Percentiles rank a stretch among this genome's conserved stretches.
Evolutionary conservation across 2,797 vertebrate genomes (phyloP).

Genomic region (Pteronotus mesoamericanus): DNA sequence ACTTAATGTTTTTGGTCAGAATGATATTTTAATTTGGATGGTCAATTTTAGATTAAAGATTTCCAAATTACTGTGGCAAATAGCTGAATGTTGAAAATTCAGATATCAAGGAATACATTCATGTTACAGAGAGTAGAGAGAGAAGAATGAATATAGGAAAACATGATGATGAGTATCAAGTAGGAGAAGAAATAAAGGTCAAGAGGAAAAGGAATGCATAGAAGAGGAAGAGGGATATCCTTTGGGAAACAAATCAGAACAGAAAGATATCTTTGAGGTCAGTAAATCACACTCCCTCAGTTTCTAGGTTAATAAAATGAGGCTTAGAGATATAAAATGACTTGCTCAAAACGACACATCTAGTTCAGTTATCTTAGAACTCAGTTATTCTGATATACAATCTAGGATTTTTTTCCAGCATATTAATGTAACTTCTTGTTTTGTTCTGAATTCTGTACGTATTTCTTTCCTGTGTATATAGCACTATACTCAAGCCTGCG

Average conservation of each 20-base stretch:
- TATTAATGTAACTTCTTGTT: not conserved
- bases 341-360: not conserved
- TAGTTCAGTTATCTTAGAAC: not conserved
- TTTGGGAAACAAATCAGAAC: not conserved
- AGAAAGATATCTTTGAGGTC: not conserved
- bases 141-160: not conserved
- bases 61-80: not conserved
- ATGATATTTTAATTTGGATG: not conserved
- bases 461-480: not conserved
- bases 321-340: not conserved
- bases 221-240: not conserved
- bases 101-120: not conserved
- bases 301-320: not conserved
- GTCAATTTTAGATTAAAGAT: not conserved
- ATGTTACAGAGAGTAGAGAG: not conserved
- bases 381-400: not conserved
- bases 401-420: not conserved
- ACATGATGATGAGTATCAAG: not conserved
- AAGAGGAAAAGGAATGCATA: not conserved
- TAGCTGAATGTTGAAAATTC: constrained; percentile 9
- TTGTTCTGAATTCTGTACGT: not conserved
- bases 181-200: not conserved
- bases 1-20: not conserved
- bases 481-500: not conserved
- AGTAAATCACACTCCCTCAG: constrained; percentile 1